Percentiles rank a stretch among this genome's conserved stretches.
These are phyloP conservation scores for Acromyrmex charruanus DNA, from an alignment of 1,140 invertebrate genomes.

Conservation along the genomic window DNA sequence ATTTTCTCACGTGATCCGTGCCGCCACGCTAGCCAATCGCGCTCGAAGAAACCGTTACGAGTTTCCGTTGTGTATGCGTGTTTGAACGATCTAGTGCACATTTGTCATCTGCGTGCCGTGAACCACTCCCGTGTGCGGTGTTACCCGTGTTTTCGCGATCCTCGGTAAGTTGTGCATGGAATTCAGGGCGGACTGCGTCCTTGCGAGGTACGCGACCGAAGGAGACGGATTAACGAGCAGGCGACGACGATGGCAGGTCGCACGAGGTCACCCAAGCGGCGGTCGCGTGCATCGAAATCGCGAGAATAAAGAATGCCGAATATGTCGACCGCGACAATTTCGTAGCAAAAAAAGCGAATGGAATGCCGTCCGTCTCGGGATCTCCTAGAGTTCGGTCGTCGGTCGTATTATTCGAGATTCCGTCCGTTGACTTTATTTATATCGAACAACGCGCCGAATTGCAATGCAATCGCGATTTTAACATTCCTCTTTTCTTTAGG, in stretches of 20 bases:
- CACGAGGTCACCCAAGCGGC: neutral
- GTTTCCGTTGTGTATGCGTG: conserved; percentile 75
- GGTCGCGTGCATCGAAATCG: conserved; percentile 2
- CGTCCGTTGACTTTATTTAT: neutral
- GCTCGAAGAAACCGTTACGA: conserved; percentile 74
- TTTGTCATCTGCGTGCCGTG: conserved; percentile 75
- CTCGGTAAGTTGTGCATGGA: conserved; percentile 57
- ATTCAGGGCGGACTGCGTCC: neutral
- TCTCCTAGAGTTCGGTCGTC: neutral
- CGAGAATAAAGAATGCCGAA: conserved; percentile 62
- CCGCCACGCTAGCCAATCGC: conserved; percentile 50
- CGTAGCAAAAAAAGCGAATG: conserved; percentile 67
- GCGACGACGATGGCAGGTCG: no score
- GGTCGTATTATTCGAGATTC: neutral
- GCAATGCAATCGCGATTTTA: neutral
- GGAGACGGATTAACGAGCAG: neutral
- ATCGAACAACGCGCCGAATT: neutral
- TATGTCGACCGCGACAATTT: conserved; percentile 72
- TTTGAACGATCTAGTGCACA: conserved; percentile 76
- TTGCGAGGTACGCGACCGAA: neutral
- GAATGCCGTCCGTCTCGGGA: conserved; percentile 62
- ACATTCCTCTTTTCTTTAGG: neutral
- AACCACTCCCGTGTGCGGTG: conserved; percentile 77
- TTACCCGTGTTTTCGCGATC: conserved; percentile 62
- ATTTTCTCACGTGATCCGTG: neutral